Evolutionary conservation across 2,113 vertebrate genomes (phyloP), one percentile per base, ranked within the genome.

Genomic region (Oreochromis tanganicae): DNA sequence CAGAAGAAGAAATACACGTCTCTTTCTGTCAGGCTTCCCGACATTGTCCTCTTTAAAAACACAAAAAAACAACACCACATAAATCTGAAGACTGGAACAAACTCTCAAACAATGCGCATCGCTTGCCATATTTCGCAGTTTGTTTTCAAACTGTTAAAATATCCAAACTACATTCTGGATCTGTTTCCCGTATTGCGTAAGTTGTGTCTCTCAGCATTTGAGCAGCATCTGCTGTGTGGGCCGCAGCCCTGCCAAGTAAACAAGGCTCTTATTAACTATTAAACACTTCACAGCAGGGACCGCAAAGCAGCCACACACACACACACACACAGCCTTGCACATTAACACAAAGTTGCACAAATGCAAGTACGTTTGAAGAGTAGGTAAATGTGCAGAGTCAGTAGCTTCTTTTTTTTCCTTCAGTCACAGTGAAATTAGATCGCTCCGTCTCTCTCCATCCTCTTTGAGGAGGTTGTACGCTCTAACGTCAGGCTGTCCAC

Each of bases 231-330:
- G 95, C 93, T 92, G 93, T 86, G 92, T 90, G 86, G 85, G 89
- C 92, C 90, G 46, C 79, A 85, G 83, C 85, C 27, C 75, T 90
- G 89, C 93, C 90, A 91, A 95, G 93, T 93, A 94, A 95, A 95
- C 91, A 94, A 80, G 80, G 50, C 84, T 89, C 91, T 91, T 92
- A 95, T 95, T 90, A 95, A 95, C 79, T 94, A 95, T 95, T 94
- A 86, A 95, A 94, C 87, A 93, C 88, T 81, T 87, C 83, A 82
- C 85, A 81, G 86, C 66, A 85, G 86, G 84, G 85, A 63, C 83
- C 21, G 13, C 84, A 85, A 80, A 78, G 48, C 79, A 86, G 57
- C 48, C 79, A 48, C 59, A 68, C 61, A 87, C 79, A 41, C 82
- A 41, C 82, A 68, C 48, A 48, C 56, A 81, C 54, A 38, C 56